Evolutionary conservation across 2,113 vertebrate species (phyloP), one percentile per base, ranked within the genome.

Genomic region (Andinoacara biseriatus): DNA sequence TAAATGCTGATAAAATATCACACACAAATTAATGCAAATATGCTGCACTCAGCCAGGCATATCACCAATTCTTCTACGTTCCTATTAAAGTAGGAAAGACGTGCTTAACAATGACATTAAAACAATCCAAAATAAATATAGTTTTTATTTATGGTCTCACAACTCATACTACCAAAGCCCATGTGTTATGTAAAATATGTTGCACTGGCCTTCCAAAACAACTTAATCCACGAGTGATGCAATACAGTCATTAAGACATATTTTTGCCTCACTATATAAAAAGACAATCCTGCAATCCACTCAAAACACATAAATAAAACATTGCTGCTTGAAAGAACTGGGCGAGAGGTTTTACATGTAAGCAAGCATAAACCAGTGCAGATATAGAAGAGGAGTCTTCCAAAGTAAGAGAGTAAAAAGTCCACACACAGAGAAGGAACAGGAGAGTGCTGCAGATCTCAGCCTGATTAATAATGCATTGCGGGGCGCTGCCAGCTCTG

Each of bases 401-500:
- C 10, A 59, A 29, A 84, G 58, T 60, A 63, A 78, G 24, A 69
- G 17, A 74, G 29, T 84, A 58, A 62, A 74, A 75, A 77, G 60
- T 74, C 24, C 49, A 86, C 52, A 54, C 35, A 80, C 22, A 20
- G 40, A 22, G 46, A 80, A 76, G 72, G 56, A 82, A 81, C 29
- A 63, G 80, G 60, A 76, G 76, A 74, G 79, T 74, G 77, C 75
- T 84, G 74, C 86, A 91, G 90, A 90, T 82, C 78, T 63, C 72
- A 69, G 74, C 62, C 83, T 90, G 72, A 92, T 94, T 75, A 94
- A 95, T 92, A 92, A 90, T 91, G 81, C 74, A 94, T 90, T 38
- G 10, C 49, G 52, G 58, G 79, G 87, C 89, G 84, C 88, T 87
- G 89, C 86, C 89, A 87, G 86, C 63, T 89, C 81, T 59, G 80